These are phyloP conservation scores for Melanotaenia pygmaea DNA, from an alignment of 2,797 vertebrate species.

Conservation along the genomic window DNA sequence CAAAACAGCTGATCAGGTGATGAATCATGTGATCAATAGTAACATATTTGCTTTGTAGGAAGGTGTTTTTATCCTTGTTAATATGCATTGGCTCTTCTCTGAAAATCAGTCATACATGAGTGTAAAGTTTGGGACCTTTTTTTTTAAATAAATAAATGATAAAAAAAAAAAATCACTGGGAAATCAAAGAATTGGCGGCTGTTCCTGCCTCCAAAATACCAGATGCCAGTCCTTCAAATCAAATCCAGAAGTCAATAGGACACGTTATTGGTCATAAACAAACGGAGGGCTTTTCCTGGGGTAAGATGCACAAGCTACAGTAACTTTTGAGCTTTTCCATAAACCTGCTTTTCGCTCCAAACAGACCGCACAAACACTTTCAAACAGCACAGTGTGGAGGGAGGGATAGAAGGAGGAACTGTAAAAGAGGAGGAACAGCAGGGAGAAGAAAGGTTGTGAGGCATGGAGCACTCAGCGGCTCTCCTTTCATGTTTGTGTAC, in stretches of 20 bases:
- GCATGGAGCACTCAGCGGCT: slow-evolving; percentile 56
- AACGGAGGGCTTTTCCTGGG: neutral
- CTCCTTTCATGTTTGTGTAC: slow-evolving; percentile 80
- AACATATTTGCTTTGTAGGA: neutral
- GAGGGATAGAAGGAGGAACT: slow-evolving; percentile 52
- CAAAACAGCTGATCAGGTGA: neutral
- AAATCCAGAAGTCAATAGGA: neutral
- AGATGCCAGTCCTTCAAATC: neutral
- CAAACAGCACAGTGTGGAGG: slow-evolving; percentile 38
- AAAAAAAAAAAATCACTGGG: too few species aligned
- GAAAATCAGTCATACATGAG: neutral
- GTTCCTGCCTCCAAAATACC: neutral
- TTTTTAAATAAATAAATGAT: too few species aligned
- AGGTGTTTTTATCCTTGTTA: neutral
- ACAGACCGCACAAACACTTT: slow-evolving; percentile 50
- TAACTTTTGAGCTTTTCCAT: slow-evolving; percentile 35
- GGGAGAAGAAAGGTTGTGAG: slow-evolving; percentile 47
- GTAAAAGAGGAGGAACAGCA: slow-evolving; percentile 55
- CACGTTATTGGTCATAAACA: neutral
- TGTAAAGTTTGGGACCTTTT: neutral
- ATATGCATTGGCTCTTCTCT: neutral
- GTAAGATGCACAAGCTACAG: slow-evolving; percentile 7
- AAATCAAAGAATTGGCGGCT: neutral
- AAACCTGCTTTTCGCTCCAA: slow-evolving; percentile 48
- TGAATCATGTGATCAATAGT: neutral